Base-by-base conservation (phyloP, 2,888 invertebrate genomes). In the Hypsopygia costalis region DNA sequence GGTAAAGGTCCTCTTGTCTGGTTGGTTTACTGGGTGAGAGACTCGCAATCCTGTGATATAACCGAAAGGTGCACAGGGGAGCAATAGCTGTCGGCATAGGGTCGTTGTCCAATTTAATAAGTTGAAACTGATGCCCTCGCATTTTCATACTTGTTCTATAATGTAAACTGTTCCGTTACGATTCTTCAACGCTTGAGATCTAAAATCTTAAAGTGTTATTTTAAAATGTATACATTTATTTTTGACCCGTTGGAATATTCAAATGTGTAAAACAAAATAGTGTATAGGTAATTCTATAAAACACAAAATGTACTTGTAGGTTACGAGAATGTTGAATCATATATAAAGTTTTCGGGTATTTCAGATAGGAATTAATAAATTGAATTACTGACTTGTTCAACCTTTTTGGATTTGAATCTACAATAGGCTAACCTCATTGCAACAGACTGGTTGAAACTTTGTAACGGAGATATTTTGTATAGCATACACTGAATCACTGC, bases 351-450 rank as follows among this genome's bases (percentile, higher is more conserved):
- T 67, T 73, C 79, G 81, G 76, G 78, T 85, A 83, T 81, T 75
- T 81, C 83, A 80, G 65, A 79, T 86, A 86, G 80, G 78, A 76
- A 68, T 80, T 79, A 79, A 78, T 73, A 79, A 81, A 81, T 71
- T 73, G 61, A 72, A 76, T 72, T 69, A 81, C 69, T 74, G 79
- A 86, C 79, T 82, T 68, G 77, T 85, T 85, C 76, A 81, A 87
- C 79, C 71, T 74, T 86, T 86, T 87, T 86, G 87, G 87, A 87
- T 87, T 87, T 87, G 87, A 87, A 85, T 87, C 83, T 87, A 87
- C 85, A 87, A 86, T 86, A 86, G 81, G 70, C 59, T 55, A 63
- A 86, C 83, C 87, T 86, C 85, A 86, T 76, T 66, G 81, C 77
- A 81, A 86, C 86, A 86, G 87, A 87, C 87, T 87, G 87, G 76